phyloP scores from a whole-genome alignment of 2,113 vertebrate species.

The Mugil cephalus region DNA sequence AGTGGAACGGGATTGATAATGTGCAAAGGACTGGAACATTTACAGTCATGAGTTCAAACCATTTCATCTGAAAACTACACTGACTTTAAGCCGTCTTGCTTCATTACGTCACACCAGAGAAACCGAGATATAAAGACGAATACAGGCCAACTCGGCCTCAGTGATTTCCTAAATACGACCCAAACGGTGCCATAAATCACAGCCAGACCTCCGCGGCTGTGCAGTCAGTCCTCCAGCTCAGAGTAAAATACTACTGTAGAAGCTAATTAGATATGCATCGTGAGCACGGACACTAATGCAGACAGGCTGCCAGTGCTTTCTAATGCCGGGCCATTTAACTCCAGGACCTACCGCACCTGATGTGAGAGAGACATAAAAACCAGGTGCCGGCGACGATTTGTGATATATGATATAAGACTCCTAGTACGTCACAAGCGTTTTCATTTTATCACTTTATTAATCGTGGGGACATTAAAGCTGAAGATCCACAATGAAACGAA shows the following conservation, averaged over 20 bases:
- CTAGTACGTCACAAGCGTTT: conserved; percentile 36
- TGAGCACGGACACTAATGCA: conserved; percentile 56
- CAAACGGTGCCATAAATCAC: conserved; percentile 64
- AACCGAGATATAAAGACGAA: conserved; percentile 16
- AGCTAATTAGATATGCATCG: conserved; percentile 70
- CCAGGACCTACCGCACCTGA: conserved; percentile 51
- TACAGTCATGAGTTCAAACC: too few species aligned
- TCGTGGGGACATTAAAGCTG: conserved; percentile 50
- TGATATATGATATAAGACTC: conserved; percentile 17
- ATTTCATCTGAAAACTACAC: conserved; percentile 2
- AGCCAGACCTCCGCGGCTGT: conserved; percentile 41
- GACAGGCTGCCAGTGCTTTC: conserved; percentile 40
- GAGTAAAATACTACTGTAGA: conserved; percentile 57
- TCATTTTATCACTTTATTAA: conserved; percentile 58
- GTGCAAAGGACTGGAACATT: too few species aligned
- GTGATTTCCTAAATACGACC: conserved; percentile 39
- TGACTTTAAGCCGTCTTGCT: conserved; percentile 4
- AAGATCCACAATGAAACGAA: conserved; percentile 57
- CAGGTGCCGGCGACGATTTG: conserved; percentile 34
- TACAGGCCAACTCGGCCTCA: conserved; percentile 20
- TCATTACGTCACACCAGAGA: conserved; percentile 16
- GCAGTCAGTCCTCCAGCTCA: conserved; percentile 33
- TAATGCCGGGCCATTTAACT: conserved; percentile 59
- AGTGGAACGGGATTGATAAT: too few species aligned
- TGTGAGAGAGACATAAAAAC: conserved; percentile 56